Base-by-base conservation (phyloP, 1,140 invertebrate species). In the Eufriesea mexicana region DNA sequence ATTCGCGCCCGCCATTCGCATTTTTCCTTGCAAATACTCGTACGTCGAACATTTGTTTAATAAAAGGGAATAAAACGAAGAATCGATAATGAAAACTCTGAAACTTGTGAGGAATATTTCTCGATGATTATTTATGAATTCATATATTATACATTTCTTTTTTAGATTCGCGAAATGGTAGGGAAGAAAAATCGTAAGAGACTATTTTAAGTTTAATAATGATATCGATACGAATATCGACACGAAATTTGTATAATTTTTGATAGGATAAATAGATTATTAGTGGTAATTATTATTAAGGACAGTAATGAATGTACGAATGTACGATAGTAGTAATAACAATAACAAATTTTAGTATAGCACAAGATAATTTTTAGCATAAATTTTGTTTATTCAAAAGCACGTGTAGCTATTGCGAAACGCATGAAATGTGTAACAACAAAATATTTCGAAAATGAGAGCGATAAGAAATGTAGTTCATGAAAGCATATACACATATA, bases 1-100 rank as follows among this genome's bases (percentile, higher is more conserved):
- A 90, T 91, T 89, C 83, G 81, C 83, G 72, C 78, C 75, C 81
- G 66, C 84, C 68, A 68, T 75, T 75, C 64, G 35, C 47, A 12
- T 57, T 12, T 35, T 7, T 18, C 45, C 23, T 9, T 25, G n/a
- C 10, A 8, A n/a, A 23, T 23, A 4, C 5, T 67, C 14, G 5
- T 20, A 51, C 47, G 18, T 49, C 18, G 20, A 16, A 12, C 14
- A 10, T 55, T 28, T n/a, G 1, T 61, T 61, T 12, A 23, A 70
- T 14, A 49, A 59, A 42, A 47, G 20, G 61, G 42, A n/a, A n/a
- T n/a, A 23, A 42, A 25, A 23, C 35, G 35, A 23, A 20, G 7
- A 35, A 12, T 12, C 23, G 23, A 10, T 10, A 23, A 66, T 1
- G 0, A 25, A 28, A 28, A 62, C 6, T 28, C 14, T 18, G 16